phyloP scores from a whole-genome alignment of 2,113 vertebrate species.

The Entomyzon cyanotis region DNA sequence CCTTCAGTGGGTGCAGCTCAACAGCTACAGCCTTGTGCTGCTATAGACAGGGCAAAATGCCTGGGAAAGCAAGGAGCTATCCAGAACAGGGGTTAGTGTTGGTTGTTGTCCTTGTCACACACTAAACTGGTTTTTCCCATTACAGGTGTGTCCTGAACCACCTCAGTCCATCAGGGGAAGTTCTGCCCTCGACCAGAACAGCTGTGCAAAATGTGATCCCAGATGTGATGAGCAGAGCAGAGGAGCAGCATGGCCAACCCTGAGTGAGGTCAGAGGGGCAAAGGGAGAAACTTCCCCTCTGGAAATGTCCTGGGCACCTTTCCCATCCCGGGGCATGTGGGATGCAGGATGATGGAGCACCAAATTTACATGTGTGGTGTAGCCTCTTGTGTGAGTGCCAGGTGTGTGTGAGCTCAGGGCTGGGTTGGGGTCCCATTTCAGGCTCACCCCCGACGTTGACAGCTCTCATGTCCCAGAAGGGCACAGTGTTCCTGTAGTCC shows the following conservation, averaged over 20 bases:
- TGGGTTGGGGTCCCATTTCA: fast-evolving
- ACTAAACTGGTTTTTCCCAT: not conserved
- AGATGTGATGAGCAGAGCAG: not conserved
- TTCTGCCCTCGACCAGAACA: not conserved
- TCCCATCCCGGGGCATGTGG: fast-evolving
- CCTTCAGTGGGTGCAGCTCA: not conserved
- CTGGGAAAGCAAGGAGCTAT: not conserved
- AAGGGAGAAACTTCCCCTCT: fast-evolving
- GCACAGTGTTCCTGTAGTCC: not conserved
- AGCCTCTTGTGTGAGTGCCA: not conserved
- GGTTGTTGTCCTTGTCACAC: not conserved
- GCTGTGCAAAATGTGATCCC: not conserved
- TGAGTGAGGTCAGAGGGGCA: not conserved
- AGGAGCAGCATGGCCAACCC: not conserved
- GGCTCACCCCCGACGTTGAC: slow-evolving; percentile 7
- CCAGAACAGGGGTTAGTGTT: not conserved
- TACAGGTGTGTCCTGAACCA: not conserved
- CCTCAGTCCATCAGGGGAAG: too few species aligned
- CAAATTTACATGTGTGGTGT: fast-evolving
- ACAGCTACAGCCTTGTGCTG: not conserved
- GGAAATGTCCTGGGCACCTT: not conserved
- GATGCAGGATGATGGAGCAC: not conserved
- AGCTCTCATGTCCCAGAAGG: not conserved
- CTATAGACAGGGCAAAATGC: not conserved
- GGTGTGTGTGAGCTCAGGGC: not conserved